Evolutionary conservation across 2,797 vertebrate species (phyloP), one percentile per base, ranked within the genome.

Genomic region (Echeneis naucrates): DNA sequence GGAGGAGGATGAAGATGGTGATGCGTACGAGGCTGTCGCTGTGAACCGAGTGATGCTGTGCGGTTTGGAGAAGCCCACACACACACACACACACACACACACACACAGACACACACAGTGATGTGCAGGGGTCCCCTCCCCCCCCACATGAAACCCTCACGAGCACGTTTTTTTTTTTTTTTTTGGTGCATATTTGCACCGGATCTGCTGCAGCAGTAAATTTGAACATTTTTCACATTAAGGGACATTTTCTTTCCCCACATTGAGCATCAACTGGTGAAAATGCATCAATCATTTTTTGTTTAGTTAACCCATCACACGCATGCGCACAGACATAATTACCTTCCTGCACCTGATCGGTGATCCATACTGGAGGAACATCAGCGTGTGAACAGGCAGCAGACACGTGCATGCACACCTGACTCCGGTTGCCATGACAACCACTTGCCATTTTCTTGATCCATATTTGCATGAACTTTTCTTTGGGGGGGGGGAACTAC

Each of bases 391-490:
- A 64, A 61, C n/a, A 24, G 27, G 32, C 51, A 56, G 50, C 24
- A n/a, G 54, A 56, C 89, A 86, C 83, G 80, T 84, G 81, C 72
- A 10, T 4, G 73, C 68, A 9, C 87, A 68, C 88, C 83, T 87
- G 87, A 86, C 81, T 87, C 72, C 72, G 82, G 91, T 93, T 92
- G 81, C 88, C 87, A 93, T 93, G 90, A 68, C 91, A 80, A 91
- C 91, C 59, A 76, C 74, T 81, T 55, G 51, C 77, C 53, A 51
- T 68, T 21, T 47, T 69, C 69, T 80, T 35, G 33, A 56, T 75
- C 35, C 12, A 21, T 69, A 50, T 61, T n/a, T 42, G 66, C 81
- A 61, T 71, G 42, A 67, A 68, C 37, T 56, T 21, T 24, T 40
- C 33, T 30, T 30, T n/a, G n/a, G n/a, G n/a, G n/a, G n/a, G n/a